Evolutionary conservation across 1,140 invertebrate species (phyloP).

Genomic region (Trachelipus rathkii): DNA sequence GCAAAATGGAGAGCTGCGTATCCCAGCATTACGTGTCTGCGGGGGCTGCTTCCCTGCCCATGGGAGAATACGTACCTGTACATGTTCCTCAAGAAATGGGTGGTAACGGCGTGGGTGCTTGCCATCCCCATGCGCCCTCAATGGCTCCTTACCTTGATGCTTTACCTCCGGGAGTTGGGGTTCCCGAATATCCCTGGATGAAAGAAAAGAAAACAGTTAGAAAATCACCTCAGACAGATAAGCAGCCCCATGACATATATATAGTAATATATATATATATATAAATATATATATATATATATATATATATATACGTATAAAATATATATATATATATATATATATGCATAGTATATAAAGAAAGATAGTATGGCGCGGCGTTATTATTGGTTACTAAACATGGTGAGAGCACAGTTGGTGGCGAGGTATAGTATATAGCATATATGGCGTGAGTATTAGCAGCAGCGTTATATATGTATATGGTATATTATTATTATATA

Average conservation of each 20-base stretch:
- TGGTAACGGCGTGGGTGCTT: conserved; percentile 26
- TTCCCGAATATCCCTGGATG: conserved; percentile 94
- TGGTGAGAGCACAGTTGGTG: no score
- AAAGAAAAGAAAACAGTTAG: conserved; percentile 93
- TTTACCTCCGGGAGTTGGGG: conserved; percentile 64
- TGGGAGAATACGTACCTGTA: conserved; percentile 53
- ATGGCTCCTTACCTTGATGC: conserved; percentile 46
- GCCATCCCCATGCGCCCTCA: conserved; percentile 42
- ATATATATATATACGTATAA: no score
- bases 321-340: no score
- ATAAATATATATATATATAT: no score
- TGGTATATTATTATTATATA: no score
- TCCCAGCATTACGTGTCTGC: conserved; percentile 44
- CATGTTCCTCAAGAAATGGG: conserved; percentile 45
- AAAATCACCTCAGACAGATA: conserved; percentile 83
- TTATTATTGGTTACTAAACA: no score
- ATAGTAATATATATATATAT: no score
- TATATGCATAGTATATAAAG: no score
- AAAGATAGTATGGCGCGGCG: no score
- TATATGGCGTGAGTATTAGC: no score
- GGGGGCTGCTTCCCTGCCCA: conserved; percentile 53
- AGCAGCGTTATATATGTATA: no score
- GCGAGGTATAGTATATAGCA: no score
- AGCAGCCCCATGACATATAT: conserved; percentile 46
- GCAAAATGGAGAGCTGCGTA: conserved; percentile 43